Conservation (phyloP, 2,888 invertebrate genomes). For the Xestia rhomboidea region DNA sequence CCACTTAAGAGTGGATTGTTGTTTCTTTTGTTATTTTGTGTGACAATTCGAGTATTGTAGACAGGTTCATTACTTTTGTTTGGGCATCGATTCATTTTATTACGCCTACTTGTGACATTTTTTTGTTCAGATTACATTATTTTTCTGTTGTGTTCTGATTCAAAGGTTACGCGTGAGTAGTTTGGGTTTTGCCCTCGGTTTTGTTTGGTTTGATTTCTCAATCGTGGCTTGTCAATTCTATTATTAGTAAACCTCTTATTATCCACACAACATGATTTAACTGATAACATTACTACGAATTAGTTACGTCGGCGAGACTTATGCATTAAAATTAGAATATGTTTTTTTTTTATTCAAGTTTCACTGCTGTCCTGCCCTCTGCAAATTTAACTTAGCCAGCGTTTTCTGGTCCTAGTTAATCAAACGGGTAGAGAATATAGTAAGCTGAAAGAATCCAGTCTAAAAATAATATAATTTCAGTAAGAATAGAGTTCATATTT, state of each 20-base stretch:
- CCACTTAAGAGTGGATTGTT: constrained; percentile 77
- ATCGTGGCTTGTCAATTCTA: constrained; percentile 21
- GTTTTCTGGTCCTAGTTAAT: not conserved
- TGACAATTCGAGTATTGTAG: constrained; percentile 80
- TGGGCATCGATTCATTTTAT: constrained; percentile 68
- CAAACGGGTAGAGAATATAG: not conserved
- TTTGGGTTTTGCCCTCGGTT: constrained; percentile 47
- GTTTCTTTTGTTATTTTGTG: constrained; percentile 80
- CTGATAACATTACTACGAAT: not conserved
- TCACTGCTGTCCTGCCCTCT: not conserved
- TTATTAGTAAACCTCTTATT: not conserved
- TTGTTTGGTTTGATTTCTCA: constrained; percentile 31
- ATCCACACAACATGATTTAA: not conserved
- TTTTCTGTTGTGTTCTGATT: constrained; percentile 35
- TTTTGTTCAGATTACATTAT: constrained; percentile 46
- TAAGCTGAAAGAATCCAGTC: not conserved
- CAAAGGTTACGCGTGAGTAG: constrained; percentile 52
- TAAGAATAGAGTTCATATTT: not conserved
- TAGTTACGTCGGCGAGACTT: no score
- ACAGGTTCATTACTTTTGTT: constrained; percentile 70
- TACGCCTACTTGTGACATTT: constrained; percentile 69
- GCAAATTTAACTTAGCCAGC: not conserved
- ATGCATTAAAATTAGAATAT: no score
- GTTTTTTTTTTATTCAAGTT: not conserved
- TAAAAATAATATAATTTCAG: not conserved